phyloP scores from a whole-genome alignment of 2,797 vertebrate species.

The Sciurus vulgaris region DNA sequence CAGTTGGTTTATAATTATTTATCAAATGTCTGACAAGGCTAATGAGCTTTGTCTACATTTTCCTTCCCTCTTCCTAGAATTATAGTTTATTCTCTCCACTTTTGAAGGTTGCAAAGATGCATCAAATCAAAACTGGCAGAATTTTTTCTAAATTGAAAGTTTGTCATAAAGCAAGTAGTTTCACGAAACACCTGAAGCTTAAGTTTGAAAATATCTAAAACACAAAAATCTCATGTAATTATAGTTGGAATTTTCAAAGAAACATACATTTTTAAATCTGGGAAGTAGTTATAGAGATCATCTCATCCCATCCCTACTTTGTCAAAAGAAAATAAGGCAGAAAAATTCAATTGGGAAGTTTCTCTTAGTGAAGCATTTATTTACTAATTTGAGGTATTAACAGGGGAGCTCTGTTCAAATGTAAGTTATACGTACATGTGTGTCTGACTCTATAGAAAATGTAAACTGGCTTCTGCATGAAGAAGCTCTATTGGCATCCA shows the following conservation, averaged over 20 bases:
- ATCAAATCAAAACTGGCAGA: slow-evolving; percentile 40
- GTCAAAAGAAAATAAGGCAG: slow-evolving; percentile 45
- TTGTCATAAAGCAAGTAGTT: slow-evolving; percentile 57
- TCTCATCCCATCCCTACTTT: slow-evolving; percentile 35
- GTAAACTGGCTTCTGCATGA: background rate
- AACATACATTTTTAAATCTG: slow-evolving; percentile 38
- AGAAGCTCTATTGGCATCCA: background rate
- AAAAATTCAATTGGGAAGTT: background rate
- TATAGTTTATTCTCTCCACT: slow-evolving; percentile 50
- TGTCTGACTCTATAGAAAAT: background rate
- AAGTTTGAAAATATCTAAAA: slow-evolving; percentile 56
- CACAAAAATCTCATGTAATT: slow-evolving; percentile 32
- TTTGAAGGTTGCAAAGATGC: slow-evolving; percentile 44
- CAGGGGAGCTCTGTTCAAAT: background rate
- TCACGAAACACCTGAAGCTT: slow-evolving; percentile 51
- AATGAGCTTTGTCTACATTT: slow-evolving; percentile 76
- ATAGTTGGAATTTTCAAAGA: slow-evolving; percentile 57
- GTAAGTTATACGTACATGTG: background rate
- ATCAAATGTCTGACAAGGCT: slow-evolving; percentile 73
- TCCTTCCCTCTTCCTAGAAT: slow-evolving; percentile 50
- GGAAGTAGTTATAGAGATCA: background rate
- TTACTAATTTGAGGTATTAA: background rate
- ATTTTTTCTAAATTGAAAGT: slow-evolving; percentile 54
- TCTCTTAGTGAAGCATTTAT: slow-evolving; percentile 31
- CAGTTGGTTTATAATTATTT: slow-evolving; percentile 78